Conservation (phyloP, 2,888 invertebrate species). For the Sarcophaga rosellei region DNA sequence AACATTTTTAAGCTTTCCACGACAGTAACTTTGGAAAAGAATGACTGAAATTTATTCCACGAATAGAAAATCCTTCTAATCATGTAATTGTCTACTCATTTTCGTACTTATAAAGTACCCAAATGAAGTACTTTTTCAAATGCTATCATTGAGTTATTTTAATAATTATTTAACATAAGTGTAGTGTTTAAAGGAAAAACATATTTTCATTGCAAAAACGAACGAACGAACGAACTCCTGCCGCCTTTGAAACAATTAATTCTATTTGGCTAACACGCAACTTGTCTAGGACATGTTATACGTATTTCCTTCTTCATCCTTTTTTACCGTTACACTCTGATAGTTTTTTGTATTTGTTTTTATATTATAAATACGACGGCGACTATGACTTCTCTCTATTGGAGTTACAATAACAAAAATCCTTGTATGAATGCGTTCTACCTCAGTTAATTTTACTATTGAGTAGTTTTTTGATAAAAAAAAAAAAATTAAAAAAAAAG, state of each 20-base stretch:
- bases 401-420: slow-evolving; percentile 27
- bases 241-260: too few relatives aligned
- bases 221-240: too few relatives aligned
- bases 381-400: background rate
- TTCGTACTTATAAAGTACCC: too few relatives aligned
- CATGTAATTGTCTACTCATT: too few relatives aligned
- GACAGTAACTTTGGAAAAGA: background rate
- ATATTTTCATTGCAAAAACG: too few relatives aligned
- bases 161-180: too few relatives aligned
- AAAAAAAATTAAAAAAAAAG: background rate
- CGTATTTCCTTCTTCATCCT: background rate
- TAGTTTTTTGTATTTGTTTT: slow-evolving; percentile 28
- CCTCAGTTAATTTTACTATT: slow-evolving; percentile 43
- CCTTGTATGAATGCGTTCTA: slow-evolving; percentile 50
- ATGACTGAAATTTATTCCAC: background rate
- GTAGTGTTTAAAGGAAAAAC: too few relatives aligned
- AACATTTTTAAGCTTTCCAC: slow-evolving; percentile 39
- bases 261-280: too few relatives aligned
- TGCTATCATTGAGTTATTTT: too few relatives aligned
- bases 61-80: too few relatives aligned
- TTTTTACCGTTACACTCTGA: slow-evolving; percentile 27
- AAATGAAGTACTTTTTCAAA: too few relatives aligned
- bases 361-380: background rate
- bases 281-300: background rate
- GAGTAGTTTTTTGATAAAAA: slow-evolving; percentile 7